Conservation (phyloP, 2,888 invertebrate species). For the Drosophila mimetica region DNA sequence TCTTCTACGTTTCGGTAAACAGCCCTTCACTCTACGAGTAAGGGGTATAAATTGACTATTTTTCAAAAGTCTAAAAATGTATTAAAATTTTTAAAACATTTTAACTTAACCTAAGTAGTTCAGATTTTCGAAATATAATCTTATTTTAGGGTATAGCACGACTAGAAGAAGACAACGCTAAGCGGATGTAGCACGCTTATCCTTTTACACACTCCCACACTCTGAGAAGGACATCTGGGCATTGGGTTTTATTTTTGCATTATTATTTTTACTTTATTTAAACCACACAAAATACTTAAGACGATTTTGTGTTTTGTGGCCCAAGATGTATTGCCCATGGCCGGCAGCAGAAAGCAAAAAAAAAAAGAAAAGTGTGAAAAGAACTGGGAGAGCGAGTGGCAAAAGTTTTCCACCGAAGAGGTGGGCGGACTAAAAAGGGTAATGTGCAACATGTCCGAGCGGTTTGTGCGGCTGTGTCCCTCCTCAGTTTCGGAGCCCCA, state of each 20-base stretch:
- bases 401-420: slow-evolving; percentile 50
- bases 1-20: too few species aligned
- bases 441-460: slow-evolving; percentile 72
- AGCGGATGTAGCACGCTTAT: slow-evolving; percentile 77
- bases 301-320: slow-evolving; percentile 80
- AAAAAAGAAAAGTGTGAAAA: slow-evolving; percentile 65
- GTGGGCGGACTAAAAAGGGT: slow-evolving; percentile 62
- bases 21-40: too few species aligned
- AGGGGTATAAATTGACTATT: too few species aligned
- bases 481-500: slow-evolving; percentile 32
- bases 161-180: slow-evolving; percentile 59
- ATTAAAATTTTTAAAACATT: too few species aligned
- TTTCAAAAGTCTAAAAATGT: too few species aligned
- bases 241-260: slow-evolving; percentile 38
- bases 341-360: slow-evolving; percentile 51
- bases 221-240: slow-evolving; percentile 19
- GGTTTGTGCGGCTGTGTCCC: slow-evolving; percentile 60
- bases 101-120: not conserved
- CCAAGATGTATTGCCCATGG: slow-evolving; percentile 77
- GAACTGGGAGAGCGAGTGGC: slow-evolving; percentile 44
- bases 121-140: not conserved
- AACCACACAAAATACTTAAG: slow-evolving; percentile 80
- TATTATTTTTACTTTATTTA: slow-evolving; percentile 79
- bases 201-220: slow-evolving; percentile 56
- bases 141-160: slow-evolving; percentile 15